phyloP scores from a whole-genome alignment of 2,113 vertebrate species.

The Haliaeetus leucogaster region DNA sequence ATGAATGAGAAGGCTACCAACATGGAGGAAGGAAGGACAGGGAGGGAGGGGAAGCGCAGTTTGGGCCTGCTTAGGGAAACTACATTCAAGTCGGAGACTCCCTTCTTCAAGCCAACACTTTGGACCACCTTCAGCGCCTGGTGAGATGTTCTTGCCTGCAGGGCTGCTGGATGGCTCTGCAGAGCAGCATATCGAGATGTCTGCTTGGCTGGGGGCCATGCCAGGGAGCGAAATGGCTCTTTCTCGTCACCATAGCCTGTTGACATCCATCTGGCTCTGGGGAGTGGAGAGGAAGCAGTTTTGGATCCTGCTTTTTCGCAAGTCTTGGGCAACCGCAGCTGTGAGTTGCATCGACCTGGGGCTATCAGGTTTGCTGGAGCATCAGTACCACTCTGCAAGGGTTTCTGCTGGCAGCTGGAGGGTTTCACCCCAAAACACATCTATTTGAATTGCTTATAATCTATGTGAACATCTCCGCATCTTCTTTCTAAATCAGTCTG shows the following conservation, averaged over 20 bases:
- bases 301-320: neutral
- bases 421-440: neutral
- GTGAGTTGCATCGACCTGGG: rapidly evolving
- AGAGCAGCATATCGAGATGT: neutral
- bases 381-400: rapidly evolving
- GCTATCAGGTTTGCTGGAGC: neutral
- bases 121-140: rapidly evolving
- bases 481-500: neutral
- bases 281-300: neutral
- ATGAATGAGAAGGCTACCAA: neutral
- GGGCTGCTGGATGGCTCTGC: neutral
- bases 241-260: neutral
- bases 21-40: neutral
- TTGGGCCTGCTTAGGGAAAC: neutral
- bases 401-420: neutral
- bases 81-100: rapidly evolving
- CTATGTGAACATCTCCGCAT: rapidly evolving
- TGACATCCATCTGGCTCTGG: neutral
- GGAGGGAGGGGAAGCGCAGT: neutral
- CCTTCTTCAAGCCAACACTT: neutral
- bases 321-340: rapidly evolving
- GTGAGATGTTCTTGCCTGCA: rapidly evolving
- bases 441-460: rapidly evolving
- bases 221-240: neutral
- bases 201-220: neutral